phyloP scores from a whole-genome alignment of 2,113 vertebrate genomes.

The Pao palembangensis region DNA sequence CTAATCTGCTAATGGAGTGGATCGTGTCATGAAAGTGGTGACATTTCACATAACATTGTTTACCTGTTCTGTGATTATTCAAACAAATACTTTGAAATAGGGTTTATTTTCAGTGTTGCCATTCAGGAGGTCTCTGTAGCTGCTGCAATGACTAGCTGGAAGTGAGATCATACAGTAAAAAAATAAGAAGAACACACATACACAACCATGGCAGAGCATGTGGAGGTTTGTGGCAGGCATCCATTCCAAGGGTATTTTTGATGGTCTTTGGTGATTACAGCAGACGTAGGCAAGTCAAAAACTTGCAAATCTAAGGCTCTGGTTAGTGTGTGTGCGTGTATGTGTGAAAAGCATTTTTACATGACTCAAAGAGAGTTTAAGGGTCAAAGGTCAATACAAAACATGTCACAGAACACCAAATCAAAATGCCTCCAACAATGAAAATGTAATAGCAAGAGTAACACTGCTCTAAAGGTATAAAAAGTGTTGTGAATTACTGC shows the following conservation, averaged over 20 bases:
- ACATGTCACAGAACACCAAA: not conserved
- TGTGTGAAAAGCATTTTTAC: constrained; percentile 14
- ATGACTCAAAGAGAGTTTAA: not conserved
- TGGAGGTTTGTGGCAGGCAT: too few species aligned
- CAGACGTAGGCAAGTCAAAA: too few species aligned
- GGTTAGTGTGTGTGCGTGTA: constrained; percentile 5
- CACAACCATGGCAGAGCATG: not conserved
- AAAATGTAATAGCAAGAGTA: not conserved
- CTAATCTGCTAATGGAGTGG: not conserved
- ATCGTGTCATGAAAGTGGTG: not conserved
- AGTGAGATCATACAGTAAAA: constrained; percentile 4
- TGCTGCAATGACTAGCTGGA: constrained; percentile 8
- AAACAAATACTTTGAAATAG: constrained; percentile 8
- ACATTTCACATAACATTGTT: constrained; percentile 6
- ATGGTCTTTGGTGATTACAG: too few species aligned
- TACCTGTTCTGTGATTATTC: constrained; percentile 8
- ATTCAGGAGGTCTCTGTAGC: constrained; percentile 13
- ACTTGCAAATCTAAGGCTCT: not conserved
- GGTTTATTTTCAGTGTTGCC: constrained; percentile 25
- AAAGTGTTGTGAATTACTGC: too few species aligned
- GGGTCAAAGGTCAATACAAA: constrained; percentile 23
- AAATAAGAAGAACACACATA: constrained; percentile 4
- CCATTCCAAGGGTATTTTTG: too few species aligned
- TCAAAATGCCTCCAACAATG: not conserved
- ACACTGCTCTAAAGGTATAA: too few species aligned